Base-by-base conservation (phyloP, 1,140 invertebrate species). In the Cydia strobilella region DNA sequence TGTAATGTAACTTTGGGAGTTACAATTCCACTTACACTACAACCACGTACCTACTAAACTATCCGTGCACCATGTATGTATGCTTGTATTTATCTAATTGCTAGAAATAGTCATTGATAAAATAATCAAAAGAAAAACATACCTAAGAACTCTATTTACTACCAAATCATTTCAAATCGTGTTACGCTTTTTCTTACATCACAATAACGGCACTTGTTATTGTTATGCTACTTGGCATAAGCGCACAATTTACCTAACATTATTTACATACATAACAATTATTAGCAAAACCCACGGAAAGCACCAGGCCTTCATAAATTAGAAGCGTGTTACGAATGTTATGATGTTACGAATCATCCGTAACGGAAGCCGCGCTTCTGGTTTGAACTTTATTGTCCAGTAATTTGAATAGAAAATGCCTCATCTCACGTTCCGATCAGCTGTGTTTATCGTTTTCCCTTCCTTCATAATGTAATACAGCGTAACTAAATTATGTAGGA, bases 241-340 rank as follows among this genome's bases (percentile, higher is more conserved):
- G 54, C 6, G 51, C 82, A 83, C 35, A 45, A 15, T 15, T 45
- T 45, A 45, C 42, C 42, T 42, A 54, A 72, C 72, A 66, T 69
- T 66, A 51, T 54, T 48, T 48, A 74, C 73, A 39, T 39, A 48
- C 39, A 73, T 18, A 27, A 45, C 72, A 65, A 59, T 73, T 65
- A 66, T 73, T 76, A 25, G 12, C 27, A 35, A 42, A 25, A 51
- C 15, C 71, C 25, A 13, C 31, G 13, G 59, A 23, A 15, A 20
- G 65, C 76, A 80, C 78, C 72, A 80, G 75, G 78, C 54, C 45
- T 45, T 66, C 76, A 80, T 77, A 76, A 77, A 65, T 76, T 74
- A 59, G 15, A 20, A 75, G 73, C 74, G 45, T 48, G 27, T 77
- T 69, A 74, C 20, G 54, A 51, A 51, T 51, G 48, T 51, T 51